phyloP scores from a whole-genome alignment of 1,140 invertebrate genomes.

The Heterodera schachtii region DNA sequence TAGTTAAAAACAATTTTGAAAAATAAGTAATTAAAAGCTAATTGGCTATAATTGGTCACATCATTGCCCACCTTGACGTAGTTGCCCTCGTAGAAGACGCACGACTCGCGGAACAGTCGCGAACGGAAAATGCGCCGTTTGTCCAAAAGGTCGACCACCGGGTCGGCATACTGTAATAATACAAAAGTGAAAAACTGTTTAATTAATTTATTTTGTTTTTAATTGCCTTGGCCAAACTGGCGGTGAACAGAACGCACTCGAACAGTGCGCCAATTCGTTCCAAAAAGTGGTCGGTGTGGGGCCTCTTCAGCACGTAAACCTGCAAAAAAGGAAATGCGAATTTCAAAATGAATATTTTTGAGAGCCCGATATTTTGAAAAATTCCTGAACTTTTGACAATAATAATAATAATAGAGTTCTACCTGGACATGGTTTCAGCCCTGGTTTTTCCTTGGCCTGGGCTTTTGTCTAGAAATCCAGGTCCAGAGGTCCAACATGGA shows the following conservation, averaged over 20 bases:
- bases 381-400: background rate
- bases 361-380: too few species aligned
- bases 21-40: too few species aligned
- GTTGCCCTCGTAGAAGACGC: conserved; percentile 98
- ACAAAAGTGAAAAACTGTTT: background rate
- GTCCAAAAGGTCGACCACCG: conserved; percentile 95
- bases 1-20: too few species aligned
- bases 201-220: background rate
- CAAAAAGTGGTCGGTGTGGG: conserved; percentile 97
- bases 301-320: conserved; percentile 97
- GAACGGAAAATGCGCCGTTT: conserved; percentile 88
- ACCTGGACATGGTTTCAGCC: too few species aligned
- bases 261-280: conserved; percentile 96
- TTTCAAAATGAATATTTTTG: background rate
- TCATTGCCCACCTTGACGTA: conserved; percentile 79
- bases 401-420: background rate
- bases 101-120: conserved; percentile 96
- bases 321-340: background rate
- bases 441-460: too few species aligned
- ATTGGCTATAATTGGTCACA: too few species aligned
- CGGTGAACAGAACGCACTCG: conserved; percentile 98
- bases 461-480: too few species aligned
- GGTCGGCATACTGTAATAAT: conserved; percentile 87
- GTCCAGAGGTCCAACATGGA: too few species aligned
- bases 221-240: conserved; percentile 87